Conservation (phyloP, 2,113 vertebrate genomes). For the Xiphophorus hellerii region DNA sequence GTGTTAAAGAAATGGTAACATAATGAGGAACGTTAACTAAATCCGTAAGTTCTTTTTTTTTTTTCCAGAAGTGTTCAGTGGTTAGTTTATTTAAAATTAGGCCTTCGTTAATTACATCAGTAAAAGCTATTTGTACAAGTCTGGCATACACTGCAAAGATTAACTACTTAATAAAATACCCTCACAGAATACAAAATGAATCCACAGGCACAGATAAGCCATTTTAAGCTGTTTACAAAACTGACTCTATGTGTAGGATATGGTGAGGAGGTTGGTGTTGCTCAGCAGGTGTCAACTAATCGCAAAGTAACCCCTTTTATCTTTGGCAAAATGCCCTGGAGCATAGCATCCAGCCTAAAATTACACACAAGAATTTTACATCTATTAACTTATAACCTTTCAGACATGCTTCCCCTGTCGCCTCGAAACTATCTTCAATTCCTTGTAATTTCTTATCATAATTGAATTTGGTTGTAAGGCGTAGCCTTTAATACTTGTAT, state of each 20-base stretch:
- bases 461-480: constrained; percentile 3
- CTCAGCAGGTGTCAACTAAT: neutral
- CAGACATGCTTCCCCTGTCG: neutral
- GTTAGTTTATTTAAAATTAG: neutral
- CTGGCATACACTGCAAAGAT: neutral
- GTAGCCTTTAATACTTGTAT: neutral
- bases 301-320: neutral
- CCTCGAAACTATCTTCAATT: neutral
- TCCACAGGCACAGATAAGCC: neutral
- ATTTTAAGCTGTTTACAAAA: neutral
- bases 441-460: constrained; percentile 7
- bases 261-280: neutral
- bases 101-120: constrained; percentile 9
- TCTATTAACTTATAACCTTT: neutral
- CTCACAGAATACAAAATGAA: neutral
- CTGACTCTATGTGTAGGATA: neutral
- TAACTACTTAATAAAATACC: constrained; percentile 1
- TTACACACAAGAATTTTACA: neutral
- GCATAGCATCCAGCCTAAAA: neutral
- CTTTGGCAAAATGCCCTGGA: neutral
- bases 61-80: neutral
- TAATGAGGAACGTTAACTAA: neutral
- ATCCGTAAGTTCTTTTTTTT: neutral
- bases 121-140: neutral
- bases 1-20: neutral